Conservation (phyloP, 1,140 invertebrate genomes). For the Sinella curviseta region DNA sequence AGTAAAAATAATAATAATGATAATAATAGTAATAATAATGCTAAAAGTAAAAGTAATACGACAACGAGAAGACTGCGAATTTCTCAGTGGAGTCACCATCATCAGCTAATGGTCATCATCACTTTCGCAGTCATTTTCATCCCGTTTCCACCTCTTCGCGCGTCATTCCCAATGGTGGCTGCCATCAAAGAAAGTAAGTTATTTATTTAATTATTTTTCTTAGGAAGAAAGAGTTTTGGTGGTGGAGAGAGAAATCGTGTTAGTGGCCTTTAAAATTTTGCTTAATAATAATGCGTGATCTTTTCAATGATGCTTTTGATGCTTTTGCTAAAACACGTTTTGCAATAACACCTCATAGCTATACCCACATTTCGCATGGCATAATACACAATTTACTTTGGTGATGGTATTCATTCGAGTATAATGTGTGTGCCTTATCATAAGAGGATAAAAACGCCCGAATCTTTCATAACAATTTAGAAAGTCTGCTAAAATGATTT, state of each 20-base stretch:
- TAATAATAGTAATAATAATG: not conserved
- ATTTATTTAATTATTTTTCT: not conserved
- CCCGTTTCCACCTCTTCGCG: not conserved
- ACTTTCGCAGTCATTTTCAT: constrained; percentile 4
- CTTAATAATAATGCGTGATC: not conserved
- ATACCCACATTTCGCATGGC: not conserved
- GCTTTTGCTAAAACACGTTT: not conserved
- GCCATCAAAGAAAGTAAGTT: constrained; percentile 21
- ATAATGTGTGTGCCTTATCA: too few species aligned
- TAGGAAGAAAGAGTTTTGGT: not conserved
- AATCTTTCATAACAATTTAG: too few species aligned
- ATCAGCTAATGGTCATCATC: constrained; percentile 11
- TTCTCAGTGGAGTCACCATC: constrained; percentile 5
- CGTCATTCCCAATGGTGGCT: constrained; percentile 2
- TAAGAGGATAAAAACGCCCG: too few species aligned
- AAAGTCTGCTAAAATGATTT: too few species aligned
- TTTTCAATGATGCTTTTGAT: not conserved
- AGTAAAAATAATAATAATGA: not conserved
- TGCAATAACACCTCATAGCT: not conserved
- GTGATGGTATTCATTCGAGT: too few species aligned
- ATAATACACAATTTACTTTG: not conserved
- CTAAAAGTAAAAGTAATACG: constrained; percentile 2
- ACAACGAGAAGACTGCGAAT: constrained; percentile 11
- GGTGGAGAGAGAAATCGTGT: not conserved
- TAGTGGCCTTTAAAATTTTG: not conserved